These are phyloP conservation scores for Falco concolor DNA, from an alignment of 2,797 vertebrate genomes.

Conservation along the genomic window DNA sequence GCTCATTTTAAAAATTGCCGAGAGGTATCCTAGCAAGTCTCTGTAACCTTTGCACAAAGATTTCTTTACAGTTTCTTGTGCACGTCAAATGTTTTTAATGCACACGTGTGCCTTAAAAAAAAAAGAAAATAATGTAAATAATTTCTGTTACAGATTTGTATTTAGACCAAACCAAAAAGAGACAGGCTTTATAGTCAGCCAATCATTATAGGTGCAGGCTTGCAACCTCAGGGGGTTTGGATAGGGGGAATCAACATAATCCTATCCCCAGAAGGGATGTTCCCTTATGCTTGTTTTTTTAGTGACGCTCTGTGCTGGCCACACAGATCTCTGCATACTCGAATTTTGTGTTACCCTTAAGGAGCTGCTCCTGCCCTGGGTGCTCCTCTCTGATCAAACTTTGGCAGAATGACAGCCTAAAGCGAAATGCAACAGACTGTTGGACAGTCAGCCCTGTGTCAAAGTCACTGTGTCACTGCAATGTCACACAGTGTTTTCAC, in stretches of 20 bases:
- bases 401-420: not conserved
- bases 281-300: not conserved
- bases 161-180: not conserved
- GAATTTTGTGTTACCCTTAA: not conserved
- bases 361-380: not conserved
- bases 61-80: not conserved
- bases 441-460: not conserved
- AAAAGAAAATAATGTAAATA: not conserved
- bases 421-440: not conserved
- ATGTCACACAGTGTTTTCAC: not conserved
- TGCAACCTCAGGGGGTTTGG: not conserved
- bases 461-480: not conserved
- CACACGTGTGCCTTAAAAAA: not conserved
- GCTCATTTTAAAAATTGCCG: not conserved
- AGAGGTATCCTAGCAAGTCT: not conserved
- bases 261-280: not conserved
- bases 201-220: not conserved
- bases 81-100: accelerated
- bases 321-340: not conserved
- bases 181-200: not conserved
- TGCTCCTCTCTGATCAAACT: not conserved
- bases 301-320: not conserved
- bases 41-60: not conserved
- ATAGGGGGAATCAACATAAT: not conserved
- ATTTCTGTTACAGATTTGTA: not conserved